A percentile compares a stretch with the other conserved stretches of the same genome.
Evolutionary conservation across 1,140 invertebrate genomes (phyloP).

Genomic region (Polypedilum pembai): DNA sequence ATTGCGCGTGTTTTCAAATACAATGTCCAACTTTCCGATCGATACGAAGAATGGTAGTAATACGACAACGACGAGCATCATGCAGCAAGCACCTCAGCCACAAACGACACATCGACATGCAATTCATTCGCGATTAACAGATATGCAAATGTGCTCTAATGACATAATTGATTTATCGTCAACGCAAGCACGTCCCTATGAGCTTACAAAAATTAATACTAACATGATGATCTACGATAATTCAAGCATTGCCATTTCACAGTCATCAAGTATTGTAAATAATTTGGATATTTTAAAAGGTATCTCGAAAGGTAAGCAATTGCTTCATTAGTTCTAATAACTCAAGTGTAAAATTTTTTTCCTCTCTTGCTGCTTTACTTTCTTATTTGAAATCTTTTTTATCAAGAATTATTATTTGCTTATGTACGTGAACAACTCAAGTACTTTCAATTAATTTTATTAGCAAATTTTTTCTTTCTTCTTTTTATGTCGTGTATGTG

Average conservation of each 20-base stretch:
- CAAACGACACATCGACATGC: slow-evolving; percentile 32
- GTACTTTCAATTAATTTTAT: no score
- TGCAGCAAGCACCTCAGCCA: slow-evolving; percentile 31
- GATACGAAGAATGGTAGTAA: not conserved
- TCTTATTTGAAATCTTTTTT: no score
- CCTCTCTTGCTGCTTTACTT: no score
- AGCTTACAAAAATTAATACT: slow-evolving; percentile 17
- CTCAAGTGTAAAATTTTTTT: no score
- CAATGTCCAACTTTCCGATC: slow-evolving; percentile 21
- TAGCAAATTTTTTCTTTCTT: no score
- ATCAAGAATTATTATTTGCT: no score
- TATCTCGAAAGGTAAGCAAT: slow-evolving; percentile 12
- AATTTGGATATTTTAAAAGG: not conserved
- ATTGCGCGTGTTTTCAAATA: slow-evolving; percentile 20
- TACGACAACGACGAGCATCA: slow-evolving; percentile 34
- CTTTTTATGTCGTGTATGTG: no score
- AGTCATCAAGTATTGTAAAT: not conserved
- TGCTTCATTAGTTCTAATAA: not conserved
- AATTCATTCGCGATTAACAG: slow-evolving; percentile 32
- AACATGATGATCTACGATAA: slow-evolving; percentile 19
- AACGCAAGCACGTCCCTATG: slow-evolving; percentile 20
- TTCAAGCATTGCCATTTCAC: not conserved
- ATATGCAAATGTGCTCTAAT: not conserved
- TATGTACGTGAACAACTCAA: no score
- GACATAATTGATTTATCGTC: slow-evolving; percentile 15